Evolutionary conservation across 2,797 vertebrate species (phyloP), one percentile per base, ranked within the genome.

Genomic region (Dicrostonyx torquatus): DNA sequence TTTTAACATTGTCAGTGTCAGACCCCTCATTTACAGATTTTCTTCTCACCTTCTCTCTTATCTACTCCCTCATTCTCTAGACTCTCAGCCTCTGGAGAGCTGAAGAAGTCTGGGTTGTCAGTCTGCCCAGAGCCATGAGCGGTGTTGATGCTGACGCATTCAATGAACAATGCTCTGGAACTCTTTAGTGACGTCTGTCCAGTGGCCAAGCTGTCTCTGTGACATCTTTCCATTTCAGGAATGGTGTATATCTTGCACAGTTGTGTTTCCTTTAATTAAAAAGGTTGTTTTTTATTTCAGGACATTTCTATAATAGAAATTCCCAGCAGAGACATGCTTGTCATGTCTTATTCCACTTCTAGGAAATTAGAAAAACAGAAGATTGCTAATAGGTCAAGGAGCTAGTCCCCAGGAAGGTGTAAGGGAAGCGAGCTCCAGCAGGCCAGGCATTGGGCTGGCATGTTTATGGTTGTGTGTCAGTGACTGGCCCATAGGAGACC

Each of bases 281-380:
- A 26, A 60, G 22, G 22, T 48, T 45, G 5, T 66, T 9, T 66
- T 68, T 85, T 84, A 15, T 37, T 68, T 50, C 64, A 50, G 68
- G 75, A n/a, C n/a, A 20, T 72, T 48, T 87, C 66, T 22, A 50
- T 50, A 29, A 75, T 34, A 85, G n/a, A 64, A 75, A 87, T 89
- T 37, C 89, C 72, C 18, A 18, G 15, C 12, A 83, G 84, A 95
- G 84, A 55, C 12, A 6, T 45, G 2, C 34, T 64, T 91, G 89
- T 37, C 87, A 70, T 50, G 78, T 86, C 1, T 15, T 79, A 18
- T 78, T 48, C 15, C 2, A 20, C 55, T 89, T 80, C 68, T 80
- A 58, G 55, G 86, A 78, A 75, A 85, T 85, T 70, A 93, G 53
- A 88, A 92, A 73, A 91, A 85, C 17, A 37, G 62, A 94, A 83